Evolutionary conservation across 2,797 vertebrate genomes (phyloP), one percentile per base, ranked within the genome.

Genomic region (Coregonus sp.): DNA sequence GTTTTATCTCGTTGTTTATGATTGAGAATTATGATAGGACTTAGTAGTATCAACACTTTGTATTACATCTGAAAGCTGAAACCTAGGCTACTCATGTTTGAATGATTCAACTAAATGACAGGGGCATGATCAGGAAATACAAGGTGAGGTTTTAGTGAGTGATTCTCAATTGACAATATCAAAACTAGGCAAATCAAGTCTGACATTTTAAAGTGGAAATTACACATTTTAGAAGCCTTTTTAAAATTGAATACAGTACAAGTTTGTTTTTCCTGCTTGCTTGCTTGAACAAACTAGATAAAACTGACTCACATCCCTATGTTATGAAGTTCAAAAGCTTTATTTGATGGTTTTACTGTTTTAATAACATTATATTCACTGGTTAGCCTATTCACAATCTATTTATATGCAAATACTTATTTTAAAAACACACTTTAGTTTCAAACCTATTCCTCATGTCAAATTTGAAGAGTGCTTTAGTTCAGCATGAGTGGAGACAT

Each of bases 1-100:
- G 6, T 51, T 86, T 90, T 83, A 85, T 77, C 79, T 81, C n/a
- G 0, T 71, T n/a, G 80, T 89, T 82, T 73, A 75, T 84, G 80
- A 61, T 33, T 33, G 35, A 50, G 75, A 80, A 86, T 88, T 84
- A 79, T 75, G 78, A 81, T 59, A 74, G 20, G 65, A 73, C 4
- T 71, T 63, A 12, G 9, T 63, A 11, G 59, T 29, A 63, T n/a
- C 4, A 61, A 25, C 59, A 63, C 9, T 12, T 47, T 1, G 7
- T 25, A 25, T 3, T 25, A 25, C 20, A 63, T 25, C 59, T 63
- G n/a, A 25, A 63, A 25, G 9, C 59, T 61, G 59, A 61, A 16
- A 20, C 20, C 59, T 63, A 29, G 2, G 59, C 7, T 29, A 29
- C 7, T 29, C 20, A 63, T 61, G 59, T 9, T 9, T 25, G 25